These are phyloP conservation scores for Chesias legatella DNA, from an alignment of 2,888 invertebrate species.

Conservation along the genomic window DNA sequence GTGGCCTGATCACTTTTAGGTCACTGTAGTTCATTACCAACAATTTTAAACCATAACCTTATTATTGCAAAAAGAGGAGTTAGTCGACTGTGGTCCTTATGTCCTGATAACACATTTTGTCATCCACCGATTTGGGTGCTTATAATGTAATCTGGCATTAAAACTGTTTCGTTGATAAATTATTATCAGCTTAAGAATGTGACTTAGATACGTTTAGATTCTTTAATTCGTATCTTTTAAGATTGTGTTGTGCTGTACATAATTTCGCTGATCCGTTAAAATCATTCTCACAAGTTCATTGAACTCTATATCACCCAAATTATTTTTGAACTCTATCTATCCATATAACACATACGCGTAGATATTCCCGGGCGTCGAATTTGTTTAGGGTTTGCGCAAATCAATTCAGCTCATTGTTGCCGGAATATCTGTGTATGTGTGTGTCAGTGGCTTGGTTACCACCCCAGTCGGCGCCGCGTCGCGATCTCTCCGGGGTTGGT, in stretches of 20 bases:
- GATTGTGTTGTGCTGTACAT: conserved; percentile 11
- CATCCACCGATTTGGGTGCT: conserved; percentile 40
- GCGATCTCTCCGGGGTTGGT: conserved; percentile 58
- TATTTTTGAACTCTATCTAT: conserved; percentile 23
- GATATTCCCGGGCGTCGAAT: conserved; percentile 10
- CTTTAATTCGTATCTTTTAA: conserved; percentile 9
- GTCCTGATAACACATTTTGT: no score
- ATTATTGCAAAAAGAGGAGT: no score
- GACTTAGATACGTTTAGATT: conserved; percentile 10
- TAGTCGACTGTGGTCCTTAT: no score
- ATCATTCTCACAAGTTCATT: no score
- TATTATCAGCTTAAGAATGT: conserved; percentile 18
- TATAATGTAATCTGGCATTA: conserved; percentile 27
- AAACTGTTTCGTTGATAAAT: conserved; percentile 7
- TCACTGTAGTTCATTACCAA: no score
- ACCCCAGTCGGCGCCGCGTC: conserved; percentile 40
- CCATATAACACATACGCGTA: conserved; percentile 15
- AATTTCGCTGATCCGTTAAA: conserved; percentile 9
- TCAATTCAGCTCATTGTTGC: conserved; percentile 37
- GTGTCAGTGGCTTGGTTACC: conserved; percentile 39
- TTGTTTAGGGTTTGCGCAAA: conserved; percentile 33
- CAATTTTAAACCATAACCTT: no score
- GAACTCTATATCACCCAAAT: conserved; percentile 4
- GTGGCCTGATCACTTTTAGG: conserved; percentile 39
- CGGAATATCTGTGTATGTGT: conserved; percentile 40